A percentile compares a stretch with the other conserved stretches of the same genome.
Conservation (phyloP, 1,140 invertebrate genomes). For the Bombus superbus region DNA sequence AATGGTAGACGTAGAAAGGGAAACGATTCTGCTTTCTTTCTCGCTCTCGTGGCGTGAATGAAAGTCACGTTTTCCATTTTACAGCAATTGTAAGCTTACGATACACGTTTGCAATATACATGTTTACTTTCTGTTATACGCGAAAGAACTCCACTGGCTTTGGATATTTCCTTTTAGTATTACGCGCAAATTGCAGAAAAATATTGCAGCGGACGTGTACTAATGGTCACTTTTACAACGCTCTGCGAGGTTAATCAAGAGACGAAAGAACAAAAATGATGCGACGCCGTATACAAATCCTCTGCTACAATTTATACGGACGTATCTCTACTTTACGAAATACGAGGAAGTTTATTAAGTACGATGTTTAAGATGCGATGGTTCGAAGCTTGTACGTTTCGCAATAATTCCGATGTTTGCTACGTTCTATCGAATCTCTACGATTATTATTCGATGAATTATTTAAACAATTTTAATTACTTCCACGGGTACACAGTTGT, state of each 20-base stretch:
- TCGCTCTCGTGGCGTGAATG: conserved; percentile 1
- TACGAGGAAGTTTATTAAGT: too few species aligned
- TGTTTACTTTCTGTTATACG: conserved; percentile 12
- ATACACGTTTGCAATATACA: conserved; percentile 21
- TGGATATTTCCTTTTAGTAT: background rate
- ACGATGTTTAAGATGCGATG: too few species aligned
- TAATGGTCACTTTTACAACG: background rate
- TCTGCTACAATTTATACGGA: too few species aligned
- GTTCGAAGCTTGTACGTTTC: too few species aligned
- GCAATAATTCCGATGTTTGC: too few species aligned
- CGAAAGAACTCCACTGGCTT: background rate
- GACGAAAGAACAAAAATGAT: background rate
- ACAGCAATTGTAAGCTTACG: conserved; percentile 23
- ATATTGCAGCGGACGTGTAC: background rate
- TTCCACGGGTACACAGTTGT: background rate
- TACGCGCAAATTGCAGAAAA: background rate
- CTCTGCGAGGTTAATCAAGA: too few species aligned
- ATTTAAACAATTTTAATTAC: background rate
- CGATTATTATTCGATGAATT: background rate
- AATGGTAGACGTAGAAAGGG: background rate
- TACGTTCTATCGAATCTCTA: background rate
- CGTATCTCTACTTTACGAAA: too few species aligned
- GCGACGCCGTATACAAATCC: too few species aligned
- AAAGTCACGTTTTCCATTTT: conserved; percentile 42
- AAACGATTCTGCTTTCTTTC: conserved; percentile 21